These are phyloP conservation scores for Raja brachyura DNA, from an alignment of 2,113 vertebrate genomes.

Conservation along the genomic window DNA sequence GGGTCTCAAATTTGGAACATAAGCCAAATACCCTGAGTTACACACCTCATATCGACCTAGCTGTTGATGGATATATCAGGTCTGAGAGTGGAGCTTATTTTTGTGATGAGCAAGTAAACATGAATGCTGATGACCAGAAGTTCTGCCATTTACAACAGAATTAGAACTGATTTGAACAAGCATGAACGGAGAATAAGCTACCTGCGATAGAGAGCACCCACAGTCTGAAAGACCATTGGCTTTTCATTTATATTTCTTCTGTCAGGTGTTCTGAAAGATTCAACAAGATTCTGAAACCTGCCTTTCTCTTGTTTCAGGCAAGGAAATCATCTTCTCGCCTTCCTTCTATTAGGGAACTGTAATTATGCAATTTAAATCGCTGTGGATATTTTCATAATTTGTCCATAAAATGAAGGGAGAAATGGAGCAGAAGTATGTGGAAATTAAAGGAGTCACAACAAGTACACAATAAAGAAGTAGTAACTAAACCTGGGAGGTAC, in stretches of 20 bases:
- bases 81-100: neutral
- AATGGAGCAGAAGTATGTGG: neutral
- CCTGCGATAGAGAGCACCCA: neutral
- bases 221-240: neutral
- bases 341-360: neutral
- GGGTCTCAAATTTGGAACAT: neutral
- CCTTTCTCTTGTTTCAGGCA: neutral
- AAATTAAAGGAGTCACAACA: neutral
- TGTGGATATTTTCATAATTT: neutral
- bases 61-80: neutral
- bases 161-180: neutral
- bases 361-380: neutral
- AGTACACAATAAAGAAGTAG: neutral
- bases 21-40: neutral
- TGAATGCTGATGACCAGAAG: neutral
- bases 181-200: neutral
- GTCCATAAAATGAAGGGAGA: neutral
- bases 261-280: neutral
- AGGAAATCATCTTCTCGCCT: neutral
- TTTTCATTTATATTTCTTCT: neutral
- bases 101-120: neutral
- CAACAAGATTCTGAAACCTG: neutral
- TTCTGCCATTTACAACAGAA: neutral
- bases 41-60: neutral
- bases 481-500: neutral